phyloP scores from a whole-genome alignment of 2,113 vertebrate genomes.

The Fukomys damarensis region DNA sequence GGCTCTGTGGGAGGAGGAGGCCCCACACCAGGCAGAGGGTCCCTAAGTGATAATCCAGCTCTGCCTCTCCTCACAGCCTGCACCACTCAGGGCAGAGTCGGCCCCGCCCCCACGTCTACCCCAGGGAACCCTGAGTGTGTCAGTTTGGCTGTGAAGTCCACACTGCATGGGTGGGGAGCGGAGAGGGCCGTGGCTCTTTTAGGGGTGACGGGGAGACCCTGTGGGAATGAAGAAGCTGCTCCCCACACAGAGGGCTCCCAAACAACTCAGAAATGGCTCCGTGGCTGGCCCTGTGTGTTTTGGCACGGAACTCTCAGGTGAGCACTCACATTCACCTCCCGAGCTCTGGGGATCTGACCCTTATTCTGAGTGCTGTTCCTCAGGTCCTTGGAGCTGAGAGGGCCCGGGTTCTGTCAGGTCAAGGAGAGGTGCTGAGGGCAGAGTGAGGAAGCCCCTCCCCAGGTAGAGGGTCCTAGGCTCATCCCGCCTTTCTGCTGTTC shows the following conservation, averaged over 20 bases:
- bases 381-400: background rate
- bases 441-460: background rate
- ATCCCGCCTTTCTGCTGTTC: background rate
- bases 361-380: background rate
- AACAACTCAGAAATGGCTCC: background rate
- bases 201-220: background rate
- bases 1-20: background rate
- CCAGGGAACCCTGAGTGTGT: background rate
- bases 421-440: background rate
- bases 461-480: background rate
- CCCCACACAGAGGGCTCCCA: too few relatives aligned
- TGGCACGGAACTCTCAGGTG: too few relatives aligned
- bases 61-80: background rate
- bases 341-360: background rate
- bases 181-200: background rate
- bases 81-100: background rate
- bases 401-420: background rate
- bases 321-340: background rate
- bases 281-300: background rate
- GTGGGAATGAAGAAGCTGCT: background rate
- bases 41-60: background rate
- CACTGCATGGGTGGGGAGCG: background rate
- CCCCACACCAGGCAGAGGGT: too few relatives aligned
- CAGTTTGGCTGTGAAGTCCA: background rate
- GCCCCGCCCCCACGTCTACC: background rate